Base-by-base conservation (phyloP, 1,140 invertebrate species). In the Schlechtendalia chinensis region DNA sequence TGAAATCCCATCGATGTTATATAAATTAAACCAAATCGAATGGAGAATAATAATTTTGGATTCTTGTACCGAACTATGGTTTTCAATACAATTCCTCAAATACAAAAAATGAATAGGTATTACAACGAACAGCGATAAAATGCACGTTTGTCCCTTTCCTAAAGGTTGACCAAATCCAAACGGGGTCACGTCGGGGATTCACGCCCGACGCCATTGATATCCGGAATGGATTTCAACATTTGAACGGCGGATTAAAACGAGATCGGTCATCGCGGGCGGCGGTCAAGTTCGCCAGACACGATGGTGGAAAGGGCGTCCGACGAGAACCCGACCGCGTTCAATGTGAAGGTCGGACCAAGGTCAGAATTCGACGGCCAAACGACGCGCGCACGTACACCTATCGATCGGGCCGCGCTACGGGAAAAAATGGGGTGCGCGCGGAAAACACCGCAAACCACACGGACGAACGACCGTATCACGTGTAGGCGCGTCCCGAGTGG, bases 261-360 rank as follows among this genome's bases (percentile, higher is more conserved):
- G n/a, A 65, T 32, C n/a, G 5, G 19, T 32, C 8, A 32, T 1
- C 14, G 50, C 8, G 19, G 3, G 17, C 11, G 16, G 19, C 17
- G 61, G 32, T 14, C 1, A 50, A 69, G 39, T 69, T 69, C n/a
- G n/a, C n/a, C 67, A 69, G 53, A 16, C 1, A 16, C 32, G 32
- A 12, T 47, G 39, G 39, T 47, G 24, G 17, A 69, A 69, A 47
- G 45, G 65, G 39, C 65, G 65, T 69, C n/a, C 14, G 22, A 47
- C 39, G 39, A 24, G 24, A 61, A 32, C 19, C 32, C 14, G 12
- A 12, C n/a, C 11, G 11, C 14, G 50, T 69, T 69, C 45, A 69
- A 69, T 69, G 67, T 69, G 67, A 69, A 69, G 67, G 67, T 69
- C 67, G 22, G 22, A 27, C 45, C 67, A 69, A 69, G 39, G 67